A percentile compares a stretch with the other conserved stretches of the same genome.
phyloP scores from a whole-genome alignment of 2,797 vertebrate species.

The Tragopan temminckii region DNA sequence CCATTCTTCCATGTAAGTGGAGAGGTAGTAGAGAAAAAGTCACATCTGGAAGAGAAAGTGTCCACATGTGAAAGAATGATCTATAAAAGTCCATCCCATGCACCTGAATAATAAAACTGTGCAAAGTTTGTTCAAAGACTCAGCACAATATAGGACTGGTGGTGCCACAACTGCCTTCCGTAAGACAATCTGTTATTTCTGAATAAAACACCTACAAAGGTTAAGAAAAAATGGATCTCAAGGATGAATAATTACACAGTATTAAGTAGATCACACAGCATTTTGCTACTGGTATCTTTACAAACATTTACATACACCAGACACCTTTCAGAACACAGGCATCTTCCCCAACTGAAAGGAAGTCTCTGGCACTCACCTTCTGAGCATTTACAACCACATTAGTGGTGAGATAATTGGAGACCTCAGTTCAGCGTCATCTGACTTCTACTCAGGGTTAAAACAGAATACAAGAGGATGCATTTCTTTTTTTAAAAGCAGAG shows the following conservation, averaged over 20 bases:
- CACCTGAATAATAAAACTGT: not conserved
- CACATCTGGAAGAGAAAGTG: not conserved
- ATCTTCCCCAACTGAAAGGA: not conserved
- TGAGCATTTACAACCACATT: not conserved
- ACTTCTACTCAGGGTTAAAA: not conserved
- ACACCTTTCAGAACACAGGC: not conserved
- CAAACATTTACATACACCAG: not conserved
- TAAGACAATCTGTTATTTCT: not conserved
- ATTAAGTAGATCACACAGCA: not conserved
- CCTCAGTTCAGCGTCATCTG: not conserved
- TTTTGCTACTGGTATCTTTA: not conserved
- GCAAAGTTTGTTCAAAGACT: not conserved
- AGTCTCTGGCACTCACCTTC: not conserved
- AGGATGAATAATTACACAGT: not conserved
- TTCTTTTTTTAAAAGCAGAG: not conserved
- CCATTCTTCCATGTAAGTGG: not conserved
- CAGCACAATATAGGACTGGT: not conserved
- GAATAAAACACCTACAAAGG: not conserved
- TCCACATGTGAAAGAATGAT: not conserved
- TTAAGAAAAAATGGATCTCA: not conserved
- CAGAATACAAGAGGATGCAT: not conserved
- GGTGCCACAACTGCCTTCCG: not conserved
- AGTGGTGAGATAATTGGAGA: not conserved
- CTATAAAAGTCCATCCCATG: not conserved
- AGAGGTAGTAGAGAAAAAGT: not conserved